phyloP scores from a whole-genome alignment of 2,797 vertebrate species.

The Rhynchonycteris naso region DNA sequence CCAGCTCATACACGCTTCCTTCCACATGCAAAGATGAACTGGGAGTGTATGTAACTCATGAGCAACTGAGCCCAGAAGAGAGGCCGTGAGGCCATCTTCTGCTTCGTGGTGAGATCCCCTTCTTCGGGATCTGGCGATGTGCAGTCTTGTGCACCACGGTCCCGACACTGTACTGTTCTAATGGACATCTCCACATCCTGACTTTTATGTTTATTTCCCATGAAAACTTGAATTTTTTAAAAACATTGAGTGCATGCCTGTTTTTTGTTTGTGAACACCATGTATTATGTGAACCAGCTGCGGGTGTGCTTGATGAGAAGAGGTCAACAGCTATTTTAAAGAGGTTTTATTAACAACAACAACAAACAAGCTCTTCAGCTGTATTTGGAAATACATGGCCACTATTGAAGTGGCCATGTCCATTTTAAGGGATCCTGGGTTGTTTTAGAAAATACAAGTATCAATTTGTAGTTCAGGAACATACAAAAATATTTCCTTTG shows the following conservation, averaged over 20 bases:
- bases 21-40: neutral
- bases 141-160: rapidly evolving
- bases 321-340: neutral
- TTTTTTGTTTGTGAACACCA: neutral
- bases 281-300: neutral
- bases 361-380: neutral
- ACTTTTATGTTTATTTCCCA: neutral
- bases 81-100: neutral
- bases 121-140: neutral
- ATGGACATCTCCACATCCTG: neutral
- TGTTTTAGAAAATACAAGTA: neutral
- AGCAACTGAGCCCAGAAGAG: neutral
- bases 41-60: neutral
- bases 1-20: neutral
- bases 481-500: neutral
- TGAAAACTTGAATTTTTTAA: neutral
- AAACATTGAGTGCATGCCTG: neutral
- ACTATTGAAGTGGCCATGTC: neutral
- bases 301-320: neutral
- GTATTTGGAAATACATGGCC: neutral
- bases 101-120: neutral
- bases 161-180: neutral
- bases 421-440: neutral
- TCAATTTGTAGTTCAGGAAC: neutral
- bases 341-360: neutral